Conservation (phyloP, 1,140 invertebrate genomes). For the Himalopsyche phryganea region DNA sequence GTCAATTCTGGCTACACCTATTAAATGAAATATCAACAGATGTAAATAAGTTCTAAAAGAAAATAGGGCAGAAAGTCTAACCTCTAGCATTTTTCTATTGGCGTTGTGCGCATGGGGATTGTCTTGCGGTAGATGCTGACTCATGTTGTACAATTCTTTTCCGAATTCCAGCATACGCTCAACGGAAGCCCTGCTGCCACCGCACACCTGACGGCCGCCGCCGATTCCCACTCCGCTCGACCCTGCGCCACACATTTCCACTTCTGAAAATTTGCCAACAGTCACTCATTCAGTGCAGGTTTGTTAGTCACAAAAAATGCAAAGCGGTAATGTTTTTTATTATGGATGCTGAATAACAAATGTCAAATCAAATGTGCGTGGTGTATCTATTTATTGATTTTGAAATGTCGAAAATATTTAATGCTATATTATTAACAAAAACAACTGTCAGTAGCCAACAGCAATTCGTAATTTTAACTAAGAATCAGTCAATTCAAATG, state of each 20-base stretch:
- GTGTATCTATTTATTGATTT: too few relatives aligned
- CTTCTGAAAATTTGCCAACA: conserved; percentile 24
- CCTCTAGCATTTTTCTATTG: conserved; percentile 92
- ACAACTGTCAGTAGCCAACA: too few relatives aligned
- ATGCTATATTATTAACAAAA: too few relatives aligned
- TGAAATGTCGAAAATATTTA: too few relatives aligned
- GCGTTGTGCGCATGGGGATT: conserved; percentile 75
- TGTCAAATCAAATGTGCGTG: too few relatives aligned
- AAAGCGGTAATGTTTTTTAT: too few relatives aligned
- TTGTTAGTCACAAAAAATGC: neutral
- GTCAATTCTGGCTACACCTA: too few relatives aligned
- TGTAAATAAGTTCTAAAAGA: too few relatives aligned
- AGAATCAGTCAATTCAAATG: too few relatives aligned
- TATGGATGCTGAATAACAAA: too few relatives aligned
- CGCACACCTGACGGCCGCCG: conserved; percentile 56
- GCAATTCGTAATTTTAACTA: too few relatives aligned
- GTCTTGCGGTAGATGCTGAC: conserved; percentile 76
- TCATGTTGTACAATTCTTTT: conserved; percentile 87
- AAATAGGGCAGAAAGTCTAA: conserved; percentile 41
- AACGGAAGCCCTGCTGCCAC: conserved; percentile 78
- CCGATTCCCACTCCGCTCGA: conserved; percentile 27
- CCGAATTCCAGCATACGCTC: conserved; percentile 92
- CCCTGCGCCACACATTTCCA: conserved; percentile 27
- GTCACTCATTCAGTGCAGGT: neutral
- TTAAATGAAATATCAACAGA: too few relatives aligned